phyloP scores from a whole-genome alignment of 2,888 invertebrate genomes.

The Actias luna region DNA sequence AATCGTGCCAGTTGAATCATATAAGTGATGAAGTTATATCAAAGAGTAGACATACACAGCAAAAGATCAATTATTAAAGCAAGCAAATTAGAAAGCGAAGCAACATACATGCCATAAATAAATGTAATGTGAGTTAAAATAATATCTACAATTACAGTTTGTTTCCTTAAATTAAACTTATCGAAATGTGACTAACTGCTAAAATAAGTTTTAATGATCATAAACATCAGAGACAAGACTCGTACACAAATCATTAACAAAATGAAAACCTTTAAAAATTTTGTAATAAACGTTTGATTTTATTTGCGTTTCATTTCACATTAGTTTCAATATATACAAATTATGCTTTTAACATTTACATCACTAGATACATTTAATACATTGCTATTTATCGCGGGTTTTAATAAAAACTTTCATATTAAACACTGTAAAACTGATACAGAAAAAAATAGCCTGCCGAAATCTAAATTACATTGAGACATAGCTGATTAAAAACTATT shows the following conservation, averaged over 20 bases:
- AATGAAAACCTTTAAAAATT: constrained; percentile 69
- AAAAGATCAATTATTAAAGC: constrained; percentile 31
- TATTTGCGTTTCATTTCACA: constrained; percentile 75
- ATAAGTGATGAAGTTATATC: constrained; percentile 37
- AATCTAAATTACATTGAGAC: constrained; percentile 42
- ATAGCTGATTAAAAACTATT: constrained; percentile 33
- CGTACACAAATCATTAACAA: constrained; percentile 41
- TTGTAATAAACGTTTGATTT: constrained; percentile 78
- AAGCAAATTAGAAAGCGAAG: constrained; percentile 57
- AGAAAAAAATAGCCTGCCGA: constrained; percentile 60
- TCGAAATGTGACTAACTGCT: constrained; percentile 57
- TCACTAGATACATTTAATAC: constrained; percentile 66
- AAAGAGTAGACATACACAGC: constrained; percentile 30
- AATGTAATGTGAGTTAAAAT: constrained; percentile 40
- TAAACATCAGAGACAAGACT: constrained; percentile 75
- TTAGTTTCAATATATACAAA: constrained; percentile 80
- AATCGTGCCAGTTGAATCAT: constrained; percentile 26
- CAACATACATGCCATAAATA: constrained; percentile 51
- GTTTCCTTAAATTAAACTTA: constrained; percentile 42
- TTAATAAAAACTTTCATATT: constrained; percentile 58
- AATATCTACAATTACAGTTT: constrained; percentile 44
- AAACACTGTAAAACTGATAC: constrained; percentile 60
- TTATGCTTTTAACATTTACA: constrained; percentile 78
- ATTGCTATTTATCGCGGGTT: constrained; percentile 56
- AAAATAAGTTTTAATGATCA: constrained; percentile 26